These are phyloP conservation scores for Panopea generosa DNA, from an alignment of 2,888 invertebrate genomes.

Conservation along the genomic window DNA sequence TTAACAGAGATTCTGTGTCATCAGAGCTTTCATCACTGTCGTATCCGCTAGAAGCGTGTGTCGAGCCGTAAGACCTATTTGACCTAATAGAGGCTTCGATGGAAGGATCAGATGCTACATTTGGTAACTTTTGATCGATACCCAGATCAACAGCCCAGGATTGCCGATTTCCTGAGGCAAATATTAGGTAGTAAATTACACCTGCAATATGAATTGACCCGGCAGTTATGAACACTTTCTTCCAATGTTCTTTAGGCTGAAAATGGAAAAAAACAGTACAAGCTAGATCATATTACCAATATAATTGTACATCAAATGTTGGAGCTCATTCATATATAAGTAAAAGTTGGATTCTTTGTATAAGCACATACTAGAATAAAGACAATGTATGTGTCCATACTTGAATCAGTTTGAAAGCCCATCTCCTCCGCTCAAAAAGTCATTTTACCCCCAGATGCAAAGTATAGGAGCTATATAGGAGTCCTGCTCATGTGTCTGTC, in stretches of 20 bases:
- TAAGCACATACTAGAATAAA: too few relatives aligned
- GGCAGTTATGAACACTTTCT: constrained; percentile 66
- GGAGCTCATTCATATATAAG: too few relatives aligned
- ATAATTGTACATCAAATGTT: too few relatives aligned
- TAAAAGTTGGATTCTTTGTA: too few relatives aligned
- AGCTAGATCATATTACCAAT: constrained; percentile 1
- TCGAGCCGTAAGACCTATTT: neutral
- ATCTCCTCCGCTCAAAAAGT: too few relatives aligned
- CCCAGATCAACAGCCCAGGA: constrained; percentile 63
- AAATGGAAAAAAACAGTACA: too few relatives aligned
- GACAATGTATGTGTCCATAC: too few relatives aligned
- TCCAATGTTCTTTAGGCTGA: constrained; percentile 61
- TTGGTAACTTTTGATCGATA: neutral
- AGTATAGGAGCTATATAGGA: too few relatives aligned
- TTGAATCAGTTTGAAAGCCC: too few relatives aligned
- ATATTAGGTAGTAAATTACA: constrained; percentile 71
- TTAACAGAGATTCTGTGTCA: constrained; percentile 17
- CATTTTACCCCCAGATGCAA: too few relatives aligned
- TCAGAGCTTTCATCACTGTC: constrained; percentile 8
- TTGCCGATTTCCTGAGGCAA: constrained; percentile 73
- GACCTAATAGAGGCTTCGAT: too few relatives aligned
- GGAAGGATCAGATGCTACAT: neutral
- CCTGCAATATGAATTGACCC: constrained; percentile 73
- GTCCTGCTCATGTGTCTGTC: too few relatives aligned
- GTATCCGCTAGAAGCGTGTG: constrained; percentile 1